Base-by-base conservation (phyloP, 2,888 invertebrate species). In the Argynnis bischoffii region DNA sequence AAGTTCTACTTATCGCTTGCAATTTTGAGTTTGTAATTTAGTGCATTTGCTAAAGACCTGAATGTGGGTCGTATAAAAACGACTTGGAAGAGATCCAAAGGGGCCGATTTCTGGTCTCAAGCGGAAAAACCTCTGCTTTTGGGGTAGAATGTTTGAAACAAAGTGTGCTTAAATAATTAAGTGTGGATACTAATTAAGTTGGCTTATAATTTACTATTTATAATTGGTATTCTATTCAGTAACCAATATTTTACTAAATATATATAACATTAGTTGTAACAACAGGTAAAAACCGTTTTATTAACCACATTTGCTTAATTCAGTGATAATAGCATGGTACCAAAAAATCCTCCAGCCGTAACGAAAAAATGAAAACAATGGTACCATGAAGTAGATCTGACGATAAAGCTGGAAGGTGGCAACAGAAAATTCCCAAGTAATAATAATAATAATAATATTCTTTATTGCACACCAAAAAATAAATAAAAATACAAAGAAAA, bases 41-140 rank as follows among this genome's bases (percentile, higher is more conserved):
- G 66, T 68, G 66, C 70, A 72, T 70, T 70, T 57, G 57, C 64
- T 70, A 65, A 72, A 70, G 67, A 68, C 65, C 72, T 50, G 67
- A 60, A 72, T 83, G 78, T 78, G 78, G 80, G 78, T 79, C 81
- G 78, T 68, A 63, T 64, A 68, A 63, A 70, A 66, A 81, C 80
- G 78, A 64, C 63, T 72, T 72, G 72, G 72, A 72, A 66, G 59
- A 50, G n/a, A 65, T 71, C 72, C 72, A 72, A 61, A 71, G 67
- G 47, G 66, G 57, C 46, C 59, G 67, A 63, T 61, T 67, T 53
- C 61, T 66, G 65, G 70, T 64, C 66, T 68, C 51, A 51, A 60
- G 65, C 47, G 55, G 50, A 53, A 55, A 67, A 72, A 72, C 63
- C 16, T 67, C 63, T 65, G 55, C 65, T 63, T 59, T 35, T 41